Evolutionary conservation across 2,113 vertebrate genomes (phyloP), one percentile per base, ranked within the genome.

Genomic region (Oryzias javanicus): DNA sequence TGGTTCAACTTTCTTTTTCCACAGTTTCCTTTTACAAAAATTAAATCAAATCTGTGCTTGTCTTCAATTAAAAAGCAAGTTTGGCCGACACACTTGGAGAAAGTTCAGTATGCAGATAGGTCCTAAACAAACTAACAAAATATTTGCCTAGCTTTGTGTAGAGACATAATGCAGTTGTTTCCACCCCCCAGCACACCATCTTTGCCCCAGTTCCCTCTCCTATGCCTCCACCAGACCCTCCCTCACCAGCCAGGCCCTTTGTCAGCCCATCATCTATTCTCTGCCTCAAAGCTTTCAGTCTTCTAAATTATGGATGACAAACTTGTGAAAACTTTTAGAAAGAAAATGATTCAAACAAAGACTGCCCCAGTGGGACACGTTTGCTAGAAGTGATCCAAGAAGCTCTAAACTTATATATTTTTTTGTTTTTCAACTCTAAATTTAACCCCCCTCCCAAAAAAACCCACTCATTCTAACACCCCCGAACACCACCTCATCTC

Each of bases 401-500:
- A 18, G 72, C 15, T 55, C 49, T 65, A 20, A 14, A 61, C 56
- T 78, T 68, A 19, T 56, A 45, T 65, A 35, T 35, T 35, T 60
- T 81, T 75, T 82, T 76, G 72, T 81, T 80, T 20, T 60, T 59
- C 53, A 85, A 85, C 78, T 81, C 68, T 46, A 52, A 67, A 80
- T 72, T 70, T 80, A 76, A 81, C 81, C 84, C 89, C 72, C 84
- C 78, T 81, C 79, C 79, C 75, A 64, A 86, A 77, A 73, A 82
- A 90, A 77, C 80, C 76, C 78, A 85, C 89, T 75, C 81, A 81
- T 80, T 82, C 89, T 82, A 88, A 85, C 82, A 75, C 71, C 74
- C 83, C 73, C 67, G 46, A 83, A 70, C 67, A 74, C 84, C 72
- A 70, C 74, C 76, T 72, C 84, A 72, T 89, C 87, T 87, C 85